These are phyloP conservation scores for Camponotus floridanus DNA, from an alignment of 1,140 invertebrate species.

Conservation along the genomic window DNA sequence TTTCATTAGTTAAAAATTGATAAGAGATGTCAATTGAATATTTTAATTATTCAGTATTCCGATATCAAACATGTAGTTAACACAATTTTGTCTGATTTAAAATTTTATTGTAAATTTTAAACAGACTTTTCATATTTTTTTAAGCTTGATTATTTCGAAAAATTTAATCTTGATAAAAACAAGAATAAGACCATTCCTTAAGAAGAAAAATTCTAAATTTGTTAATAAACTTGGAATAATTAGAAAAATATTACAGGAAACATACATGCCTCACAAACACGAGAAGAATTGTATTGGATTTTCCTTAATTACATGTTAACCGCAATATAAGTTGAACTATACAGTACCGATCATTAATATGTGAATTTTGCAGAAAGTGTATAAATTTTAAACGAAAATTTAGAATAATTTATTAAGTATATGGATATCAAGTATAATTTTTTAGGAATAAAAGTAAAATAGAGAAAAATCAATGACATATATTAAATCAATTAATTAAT, in stretches of 20 bases:
- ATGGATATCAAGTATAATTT: neutral
- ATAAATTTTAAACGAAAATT: neutral
- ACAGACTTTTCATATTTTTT: no score
- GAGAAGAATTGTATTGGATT: constrained; percentile 43
- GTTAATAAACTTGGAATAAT: neutral
- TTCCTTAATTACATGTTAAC: constrained; percentile 37
- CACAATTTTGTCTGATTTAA: neutral
- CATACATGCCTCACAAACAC: neutral
- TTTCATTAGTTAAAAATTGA: constrained; percentile 2
- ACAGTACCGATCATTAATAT: neutral
- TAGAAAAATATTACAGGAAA: neutral
- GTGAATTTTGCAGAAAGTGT: neutral
- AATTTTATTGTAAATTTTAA: neutral
- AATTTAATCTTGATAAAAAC: neutral
- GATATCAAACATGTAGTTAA: neutral
- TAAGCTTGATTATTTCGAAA: no score
- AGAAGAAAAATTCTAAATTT: neutral
- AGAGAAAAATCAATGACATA: neutral
- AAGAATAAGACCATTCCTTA: neutral
- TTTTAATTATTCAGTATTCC: constrained; percentile 27
- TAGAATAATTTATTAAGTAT: neutral
- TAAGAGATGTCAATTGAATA: neutral
- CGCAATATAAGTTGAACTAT: constrained; percentile 27
- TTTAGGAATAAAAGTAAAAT: neutral
- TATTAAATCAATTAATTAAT: constrained; percentile 2